Evolutionary conservation across 2,888 invertebrate species (phyloP), one percentile per base, ranked within the genome.

Genomic region (Pseudococcus longispinus): DNA sequence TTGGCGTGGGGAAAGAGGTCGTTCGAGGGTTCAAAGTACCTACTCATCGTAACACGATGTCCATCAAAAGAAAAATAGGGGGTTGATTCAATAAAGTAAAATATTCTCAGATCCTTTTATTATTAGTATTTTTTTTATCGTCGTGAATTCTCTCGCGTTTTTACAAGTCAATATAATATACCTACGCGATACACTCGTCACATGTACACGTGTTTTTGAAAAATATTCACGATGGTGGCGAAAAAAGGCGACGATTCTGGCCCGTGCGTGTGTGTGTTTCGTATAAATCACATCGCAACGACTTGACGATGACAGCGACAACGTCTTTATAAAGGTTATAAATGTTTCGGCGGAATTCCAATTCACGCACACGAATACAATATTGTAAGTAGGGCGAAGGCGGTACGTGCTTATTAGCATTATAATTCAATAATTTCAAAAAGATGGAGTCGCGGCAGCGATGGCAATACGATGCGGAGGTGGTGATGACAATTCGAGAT

Each of bases 371-470:
- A n/a, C 3, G n/a, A n/a, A n/a, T 23, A 60, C 11, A 4, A 74
- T 74, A 32, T 32, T 74, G 13, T 32, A 23, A 23, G 60, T 23
- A 60, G 15, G 23, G 60, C 60, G 60, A 20, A 20, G 60, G 60
- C 13, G 55, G 23, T 60, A 23, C 37, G 77, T 18, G 18, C 77
- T 80, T 80, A 80, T 80, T 80, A 80, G 37, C 77, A 80, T 80
- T 80, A 42, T 80, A 80, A 80, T 80, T 80, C 77, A 80, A 80
- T 80, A 37, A 80, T 70, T 70, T 70, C 29, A 70, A 70, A 70
- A 70, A 29, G 26, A 5, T 32, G 29, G 70, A 70, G 8, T 37
- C 20, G 29, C 15, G 5, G 18, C 37, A 77, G 18, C n/a, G 37
- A n/a, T n/a, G n/a, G n/a, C n/a, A n/a, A n/a, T n/a, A n/a, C 15